These are phyloP conservation scores for Cerastoderma edule DNA, from an alignment of 2,888 invertebrate species.

Conservation along the genomic window DNA sequence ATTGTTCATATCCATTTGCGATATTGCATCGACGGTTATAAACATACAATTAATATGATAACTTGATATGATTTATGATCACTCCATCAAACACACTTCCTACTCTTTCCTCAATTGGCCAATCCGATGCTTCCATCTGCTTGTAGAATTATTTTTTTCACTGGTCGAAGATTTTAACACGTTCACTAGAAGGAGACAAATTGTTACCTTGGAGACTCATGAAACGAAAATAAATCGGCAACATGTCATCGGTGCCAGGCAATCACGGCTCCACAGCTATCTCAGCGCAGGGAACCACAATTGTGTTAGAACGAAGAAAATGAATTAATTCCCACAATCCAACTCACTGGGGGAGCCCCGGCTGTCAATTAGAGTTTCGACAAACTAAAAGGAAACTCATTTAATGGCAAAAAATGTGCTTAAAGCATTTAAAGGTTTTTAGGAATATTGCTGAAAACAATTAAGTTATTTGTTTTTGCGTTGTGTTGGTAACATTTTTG, in stretches of 20 bases:
- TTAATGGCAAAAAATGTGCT: constrained; percentile 30
- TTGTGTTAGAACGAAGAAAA: constrained; percentile 30
- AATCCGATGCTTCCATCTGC: constrained; percentile 7
- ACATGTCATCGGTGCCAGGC: constrained; percentile 23
- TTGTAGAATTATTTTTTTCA: neutral
- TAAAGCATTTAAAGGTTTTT: constrained; percentile 23
- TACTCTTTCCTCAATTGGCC: constrained; percentile 10
- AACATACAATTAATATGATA: constrained; percentile 14
- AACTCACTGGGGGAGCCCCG: constrained; percentile 35
- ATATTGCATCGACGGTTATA: constrained; percentile 4
- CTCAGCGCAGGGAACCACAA: constrained; percentile 29
- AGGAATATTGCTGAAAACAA: constrained; percentile 18
- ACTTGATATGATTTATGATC: constrained; percentile 19
- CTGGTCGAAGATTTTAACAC: constrained; percentile 12
- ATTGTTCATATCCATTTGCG: no score
- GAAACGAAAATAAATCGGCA: constrained; percentile 29
- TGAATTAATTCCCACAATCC: constrained; percentile 40
- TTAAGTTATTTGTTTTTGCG: constrained; percentile 8
- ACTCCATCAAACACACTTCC: neutral
- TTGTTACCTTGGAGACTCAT: constrained; percentile 21
- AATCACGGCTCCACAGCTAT: constrained; percentile 17
- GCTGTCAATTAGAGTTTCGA: constrained; percentile 39
- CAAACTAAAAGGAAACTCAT: constrained; percentile 38
- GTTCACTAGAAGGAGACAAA: constrained; percentile 10
- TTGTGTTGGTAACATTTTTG: neutral